Base-by-base conservation (phyloP, 30 jellyfish, hydroid and myxozoan species). In the Morbakka virulenta region DNA sequence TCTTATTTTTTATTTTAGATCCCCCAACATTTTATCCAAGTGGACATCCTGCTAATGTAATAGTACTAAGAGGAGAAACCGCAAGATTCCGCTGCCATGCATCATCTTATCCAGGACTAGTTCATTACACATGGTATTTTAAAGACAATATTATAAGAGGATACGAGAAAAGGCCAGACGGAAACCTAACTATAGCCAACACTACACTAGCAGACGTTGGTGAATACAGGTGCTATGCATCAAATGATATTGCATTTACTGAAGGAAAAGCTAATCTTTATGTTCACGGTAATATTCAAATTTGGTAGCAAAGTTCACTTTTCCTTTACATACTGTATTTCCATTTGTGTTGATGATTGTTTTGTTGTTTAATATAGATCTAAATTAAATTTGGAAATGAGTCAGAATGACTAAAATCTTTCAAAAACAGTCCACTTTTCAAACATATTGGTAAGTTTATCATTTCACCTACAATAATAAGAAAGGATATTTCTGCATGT, bases 21-120 rank as follows among this genome's bases (percentile, higher is more conserved):
- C 77, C 77, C 6, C 77, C 77, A 23, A 65, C 77, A 65, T 65
- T 65, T 28, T 65, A 17, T 22, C 9, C 22, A 17, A 28, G 28
- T 31, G 77, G 77, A 6, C 23, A 28, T 12, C 77, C 77, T 64
- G 28, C 67, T 65, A 65, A 65, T 65, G 52, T 14, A 22, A 65
- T 21, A 9, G 77, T 28, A 4, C 12, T 65, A 4, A 65, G 22
- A 2, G 77, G 77, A 14, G 17, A 28, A 11, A 65, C 25, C 9
- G 77, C 31, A 12, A 65, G 52, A 12, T 31, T 65, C 52, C 11
- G 11, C 12, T 65, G 77, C 66, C 64, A 65, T 4, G 77, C 77
- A 28, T 65, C 77, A 9, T 14, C 31, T 17, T 14, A 65, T 28
- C 77, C 77, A 20, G 77, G 77, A 14, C 23, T 28, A 25, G 77